Evolutionary conservation across 2,888 invertebrate genomes (phyloP), one percentile per base, ranked within the genome.

Genomic region (Lingula anatina): DNA sequence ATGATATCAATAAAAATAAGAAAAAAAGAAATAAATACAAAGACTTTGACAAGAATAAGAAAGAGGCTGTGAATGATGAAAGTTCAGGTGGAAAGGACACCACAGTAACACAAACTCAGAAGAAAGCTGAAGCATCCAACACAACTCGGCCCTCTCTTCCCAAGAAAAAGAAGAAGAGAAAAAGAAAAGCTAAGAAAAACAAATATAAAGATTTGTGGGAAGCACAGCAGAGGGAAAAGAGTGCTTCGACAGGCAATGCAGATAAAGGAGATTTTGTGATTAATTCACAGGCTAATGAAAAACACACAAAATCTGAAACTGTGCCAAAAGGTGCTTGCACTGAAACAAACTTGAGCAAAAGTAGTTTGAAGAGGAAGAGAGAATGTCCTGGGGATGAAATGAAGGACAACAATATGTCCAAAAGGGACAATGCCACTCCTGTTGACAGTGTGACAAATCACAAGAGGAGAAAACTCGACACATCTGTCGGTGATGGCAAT

Each of bases 21-120:
- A 39, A 39, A 18, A 63, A 59, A 43, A 61, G 55, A 31, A 62
- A 64, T 47, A 64, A 62, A 41, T 60, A 60, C 50, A 57, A 56
- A 42, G 59, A 61, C 44, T 43, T 60, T 9, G 57, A 53, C 38
- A 39, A 53, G 23, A 47, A 46, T 12, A 47, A 47, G 27, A 47
- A 44, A 40, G 37, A 37, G 44, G 36, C 21, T 31, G 23, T 42
- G 24, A 2, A 25, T 35, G 2, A 24, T 25, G 7, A 37, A 23
- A 9, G 31, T 25, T 12, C 28, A 44, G 39, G 12, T 24, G 20
- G 35, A 42, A 35, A 23, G 18, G 26, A 45, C 21, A 24, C 15
- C 36, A 5, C 25, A 47, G 42, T 45, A 45, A 7, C 28, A 38
- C 20, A 15, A 37, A 12, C 12, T 12, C 5, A 21, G 18, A 47